Base-by-base conservation (phyloP, 2,797 vertebrate genomes). In the Arnoldichthys spilopterus region DNA sequence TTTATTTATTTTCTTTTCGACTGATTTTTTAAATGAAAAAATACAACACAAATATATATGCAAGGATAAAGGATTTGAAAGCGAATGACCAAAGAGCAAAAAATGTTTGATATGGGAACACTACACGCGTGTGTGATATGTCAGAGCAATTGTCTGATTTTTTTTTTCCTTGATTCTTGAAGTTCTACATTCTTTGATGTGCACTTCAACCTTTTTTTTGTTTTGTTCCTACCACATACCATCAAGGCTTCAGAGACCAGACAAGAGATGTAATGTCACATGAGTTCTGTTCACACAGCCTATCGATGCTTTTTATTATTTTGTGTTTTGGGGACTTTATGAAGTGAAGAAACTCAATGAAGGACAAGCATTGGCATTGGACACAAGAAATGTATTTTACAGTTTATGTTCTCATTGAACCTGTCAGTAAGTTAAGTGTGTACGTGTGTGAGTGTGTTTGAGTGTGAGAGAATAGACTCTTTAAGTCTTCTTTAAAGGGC, bases 81-180 rank as follows among this genome's bases (percentile, higher is more conserved):
- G 86, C 91, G 83, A 86, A 92, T 82, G 91, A 94, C 93, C 94
- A 95, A 95, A 95, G 94, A 94, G 91, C 90, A 92, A 92, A 91
- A 91, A 2, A 87, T 82, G 87, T 93, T 89, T 90, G 83, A 89
- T 87, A 85, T 82, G 92, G 85, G 84, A 87, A 88, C 77, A 72
- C 85, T 79, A 81, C 72, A 78, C 53, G 85, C 88, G 72, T 82
- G 75, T 87, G 87, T 62, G 64, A 81, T 84, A 85, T 67, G 82
- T 87, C 83, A 49, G 71, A 82, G 49, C 43, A 73, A 37, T 61
- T 76, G 54, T 56, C 69, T 59, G n/a, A 30, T 58, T 74, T 43
- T 40, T 40, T 76, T 78, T 71, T 74, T 73, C 26, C 18, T 58
- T 79, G 73, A 76, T 80, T 81, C 85, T 88, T 84, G 80, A 85